Base-by-base conservation (phyloP, 1,140 invertebrate species). In the Drosophila micromelanica region DNA sequence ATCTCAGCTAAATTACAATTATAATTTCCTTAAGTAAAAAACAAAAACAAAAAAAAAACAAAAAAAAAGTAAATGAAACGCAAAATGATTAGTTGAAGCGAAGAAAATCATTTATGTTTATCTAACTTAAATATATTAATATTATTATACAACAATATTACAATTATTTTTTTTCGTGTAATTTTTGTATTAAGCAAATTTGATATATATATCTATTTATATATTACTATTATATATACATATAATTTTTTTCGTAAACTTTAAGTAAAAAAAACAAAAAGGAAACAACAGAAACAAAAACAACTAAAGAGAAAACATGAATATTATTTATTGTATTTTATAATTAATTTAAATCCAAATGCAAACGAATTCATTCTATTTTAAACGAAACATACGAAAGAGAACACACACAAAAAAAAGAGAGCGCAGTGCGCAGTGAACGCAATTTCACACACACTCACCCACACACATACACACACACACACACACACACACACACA, bases 251-350 rank as follows among this genome's bases (percentile, higher is more conserved):
- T 86, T 78, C 73, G 51, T 76, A 46, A 61, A 59, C 63, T 70
- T 85, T 87, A 86, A 87, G 78, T 64, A 74, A 61, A 42, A 30
- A 35, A 75, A 67, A 64, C 67, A 51, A 42, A 70, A 63, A 54
- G 37, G n/a, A 51, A 59, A 78, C 64, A 73, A 67, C 61, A 65
- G 51, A 27, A 86, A 68, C 60, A 65, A 57, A 75, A 72, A 75
- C 72, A 61, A 51, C 60, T 65, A 46, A 30, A 27, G 68, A 45
- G 32, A 51, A 45, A 42, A 75, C 27, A 68, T 64, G 68, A 74
- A 85, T 52, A 77, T 86, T 86, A 86, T 86, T 86, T 86, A 86
- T 86, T 86, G 82, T 86, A 86, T 87, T 73, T 86, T 87, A 87
- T 87, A 86, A 87, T 86, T 87, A 81, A 86, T 87, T 87, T 81